phyloP scores from a whole-genome alignment of 2,797 vertebrate species.

The Salarias fasciatus region DNA sequence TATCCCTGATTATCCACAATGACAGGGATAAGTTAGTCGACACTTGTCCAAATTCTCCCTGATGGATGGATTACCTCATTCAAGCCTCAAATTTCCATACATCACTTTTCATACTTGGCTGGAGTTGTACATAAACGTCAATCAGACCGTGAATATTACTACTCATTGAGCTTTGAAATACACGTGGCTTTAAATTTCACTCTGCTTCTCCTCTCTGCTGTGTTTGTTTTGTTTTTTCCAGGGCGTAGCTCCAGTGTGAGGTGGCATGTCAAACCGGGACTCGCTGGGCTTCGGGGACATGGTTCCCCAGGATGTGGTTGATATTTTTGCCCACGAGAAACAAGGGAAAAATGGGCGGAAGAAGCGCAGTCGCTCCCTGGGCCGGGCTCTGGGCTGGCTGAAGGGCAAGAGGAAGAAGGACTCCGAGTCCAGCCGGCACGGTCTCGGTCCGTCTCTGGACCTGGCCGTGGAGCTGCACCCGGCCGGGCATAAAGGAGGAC shows the following conservation, averaged over 20 bases:
- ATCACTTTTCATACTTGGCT: background rate
- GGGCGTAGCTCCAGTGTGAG: constrained; percentile 61
- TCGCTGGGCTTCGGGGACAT: constrained; percentile 81
- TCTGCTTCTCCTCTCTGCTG: background rate
- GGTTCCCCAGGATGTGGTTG: constrained; percentile 81
- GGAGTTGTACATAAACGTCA: too few species aligned
- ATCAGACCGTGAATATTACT: too few species aligned
- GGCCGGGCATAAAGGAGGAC: constrained; percentile 60
- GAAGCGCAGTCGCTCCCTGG: constrained; percentile 83
- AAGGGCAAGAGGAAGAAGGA: constrained; percentile 86
- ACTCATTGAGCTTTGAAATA: too few species aligned
- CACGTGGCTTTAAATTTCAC: background rate
- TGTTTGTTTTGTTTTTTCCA: constrained; percentile 22
- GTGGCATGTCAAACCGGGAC: constrained; percentile 82
- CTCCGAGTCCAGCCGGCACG: constrained; percentile 28
- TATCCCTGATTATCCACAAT: background rate
- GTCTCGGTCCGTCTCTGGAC: constrained; percentile 70
- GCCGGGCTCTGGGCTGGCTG: constrained; percentile 90
- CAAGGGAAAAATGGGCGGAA: constrained; percentile 72
- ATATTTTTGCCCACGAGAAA: constrained; percentile 80
- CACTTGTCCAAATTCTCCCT: background rate
- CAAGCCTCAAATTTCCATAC: too few species aligned
- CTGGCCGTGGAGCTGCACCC: constrained; percentile 67
- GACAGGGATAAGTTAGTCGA: background rate
- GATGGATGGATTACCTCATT: background rate